Base-by-base conservation (phyloP, 1,140 invertebrate genomes). In the Protaetia brevitarsis region DNA sequence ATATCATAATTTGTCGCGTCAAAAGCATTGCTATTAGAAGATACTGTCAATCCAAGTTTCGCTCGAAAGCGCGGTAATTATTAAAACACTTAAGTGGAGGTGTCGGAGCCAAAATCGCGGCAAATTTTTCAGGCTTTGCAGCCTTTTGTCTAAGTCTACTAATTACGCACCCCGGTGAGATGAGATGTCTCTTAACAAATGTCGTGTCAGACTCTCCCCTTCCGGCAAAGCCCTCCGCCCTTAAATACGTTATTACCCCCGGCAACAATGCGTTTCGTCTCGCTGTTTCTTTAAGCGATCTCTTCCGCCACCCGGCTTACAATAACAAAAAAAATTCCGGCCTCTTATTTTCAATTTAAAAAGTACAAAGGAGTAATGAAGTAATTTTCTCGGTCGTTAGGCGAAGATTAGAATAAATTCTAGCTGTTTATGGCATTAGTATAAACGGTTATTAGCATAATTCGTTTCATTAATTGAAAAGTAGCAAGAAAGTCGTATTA, bases 131-230 rank as follows among this genome's bases (percentile, higher is more conserved):
- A 45, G 13, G 41, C 41, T 45, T 45, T 45, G 23, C 3, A 19
- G 41, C 41, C 41, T 45, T 45, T 45, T 45, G 41, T 45, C 41
- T 19, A 45, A 45, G 41, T 45, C 41, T 45, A 45, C 41, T 45
- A 45, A 45, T 45, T 45, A 45, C 13, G 23, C 41, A 45, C 41
- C 41, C 41, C 41, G 41, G 41, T 45, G 41, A 45, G 41, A 45
- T 45, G 41, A 45, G 41, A 45, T 45, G 41, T 5, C 41, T 45
- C 16, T 21, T 45, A 45, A 45, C 41, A 45, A 45, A 45, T 45
- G 41, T 45, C 23, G 41, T 45, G 41, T 45, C 41, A 45, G 41
- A 45, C 41, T 45, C 41, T 45, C 41, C 41, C 16, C 13, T 21
- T 45, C 23, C 23, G 23, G 41, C 23, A 45, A 21, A 45, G 16